Evolutionary conservation across 2,113 vertebrate species (phyloP).

Genomic region (Willisornis vidua): DNA sequence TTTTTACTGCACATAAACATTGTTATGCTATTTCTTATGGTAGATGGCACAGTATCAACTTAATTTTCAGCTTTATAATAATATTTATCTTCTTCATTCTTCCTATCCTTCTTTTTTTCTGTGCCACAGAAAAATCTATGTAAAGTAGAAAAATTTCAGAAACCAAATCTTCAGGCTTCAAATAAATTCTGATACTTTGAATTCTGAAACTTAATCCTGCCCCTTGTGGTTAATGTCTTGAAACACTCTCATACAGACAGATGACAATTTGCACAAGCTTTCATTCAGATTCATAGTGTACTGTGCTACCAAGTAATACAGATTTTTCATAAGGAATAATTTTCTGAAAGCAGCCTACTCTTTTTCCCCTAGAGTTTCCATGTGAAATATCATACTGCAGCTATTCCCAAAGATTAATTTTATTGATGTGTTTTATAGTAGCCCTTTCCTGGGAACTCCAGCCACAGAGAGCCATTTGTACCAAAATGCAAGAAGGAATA

Average conservation of each 20-base stretch:
- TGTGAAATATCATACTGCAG: not conserved
- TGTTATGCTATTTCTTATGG: not conserved
- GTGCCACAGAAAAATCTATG: not conserved
- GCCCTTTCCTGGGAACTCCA: not conserved
- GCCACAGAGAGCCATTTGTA: not conserved
- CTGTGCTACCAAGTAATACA: not conserved
- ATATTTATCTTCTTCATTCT: not conserved
- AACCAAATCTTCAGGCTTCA: not conserved
- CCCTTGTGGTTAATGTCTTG: not conserved
- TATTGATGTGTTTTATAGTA: not conserved
- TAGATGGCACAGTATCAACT: not conserved
- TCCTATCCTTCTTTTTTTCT: not conserved
- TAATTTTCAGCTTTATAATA: not conserved
- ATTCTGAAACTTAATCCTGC: not conserved
- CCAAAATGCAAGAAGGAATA: not conserved
- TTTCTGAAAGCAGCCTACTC: not conserved
- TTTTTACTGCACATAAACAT: not conserved
- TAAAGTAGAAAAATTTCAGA: not conserved
- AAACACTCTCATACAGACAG: not conserved
- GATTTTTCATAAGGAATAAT: not conserved
- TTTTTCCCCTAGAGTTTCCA: not conserved
- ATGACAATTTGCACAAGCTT: not conserved
- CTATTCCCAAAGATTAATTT: not conserved
- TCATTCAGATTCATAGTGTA: not conserved
- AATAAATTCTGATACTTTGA: not conserved